Evolutionary conservation across 2,113 vertebrate genomes (phyloP), one percentile per base, ranked within the genome.

Genomic region (Hucho hucho): DNA sequence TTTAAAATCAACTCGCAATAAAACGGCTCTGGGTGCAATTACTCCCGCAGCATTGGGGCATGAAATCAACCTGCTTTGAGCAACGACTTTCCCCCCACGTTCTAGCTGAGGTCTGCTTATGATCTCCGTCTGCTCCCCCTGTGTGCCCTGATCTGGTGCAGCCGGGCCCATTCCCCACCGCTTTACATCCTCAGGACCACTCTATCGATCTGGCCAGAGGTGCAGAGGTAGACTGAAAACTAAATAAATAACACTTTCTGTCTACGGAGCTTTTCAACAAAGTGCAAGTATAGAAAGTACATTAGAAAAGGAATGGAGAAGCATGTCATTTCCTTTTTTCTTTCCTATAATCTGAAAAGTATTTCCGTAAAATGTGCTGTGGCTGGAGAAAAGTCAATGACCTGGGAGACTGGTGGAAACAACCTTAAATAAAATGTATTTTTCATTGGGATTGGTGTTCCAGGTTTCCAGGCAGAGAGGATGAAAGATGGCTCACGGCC

Each of bases 21-120:
- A 97, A 97, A 91, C 32, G 87, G 94, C 94, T 93, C 96, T 96
- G 96, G 95, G 95, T 95, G 97, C 97, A 98, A 97, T 98, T 97
- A 98, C 94, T 89, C 90, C 91, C 82, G 90, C 90, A 88, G 95
- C 94, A 95, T 92, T 94, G 95, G 94, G 96, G 95, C 95, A 93
- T 98, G 96, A 98, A 96, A 94, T 93, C 94, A 98, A 96, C 93
- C 93, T 94, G 96, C 94, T 95, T 93, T 83, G 91, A 92, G 83
- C 92, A 93, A 91, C 90, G 91, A 89, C 93, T 94, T 92, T 46
- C 81, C 90, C 78, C 92, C 80, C 37, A 18, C 84, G 85, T 95
- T 97, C 95, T 94, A 93, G 95, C 95, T 97, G 94, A 96, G 93
- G 90, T 96, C 92, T 88, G 91, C 89, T 87, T 92, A 85, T 83